Conservation (phyloP, 2,888 invertebrate species). For the Dynastes tityus region DNA sequence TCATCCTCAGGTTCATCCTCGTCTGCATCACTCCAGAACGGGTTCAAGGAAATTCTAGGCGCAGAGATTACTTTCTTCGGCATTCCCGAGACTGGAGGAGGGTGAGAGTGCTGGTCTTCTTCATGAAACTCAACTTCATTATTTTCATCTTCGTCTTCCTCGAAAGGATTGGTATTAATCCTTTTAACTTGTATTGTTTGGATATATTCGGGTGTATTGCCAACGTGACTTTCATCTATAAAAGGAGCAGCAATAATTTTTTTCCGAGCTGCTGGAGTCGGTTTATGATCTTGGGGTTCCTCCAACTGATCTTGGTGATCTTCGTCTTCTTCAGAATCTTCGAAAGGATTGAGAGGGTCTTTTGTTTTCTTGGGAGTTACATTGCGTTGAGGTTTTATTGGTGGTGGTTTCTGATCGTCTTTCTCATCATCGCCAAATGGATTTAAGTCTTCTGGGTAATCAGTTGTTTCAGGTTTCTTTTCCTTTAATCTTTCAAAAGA, state of each 20-base stretch:
- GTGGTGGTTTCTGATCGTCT: slow-evolving; percentile 31
- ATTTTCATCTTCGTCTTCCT: slow-evolving; percentile 24
- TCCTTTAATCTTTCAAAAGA: slow-evolving; percentile 48
- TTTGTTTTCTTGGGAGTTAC: slow-evolving; percentile 4
- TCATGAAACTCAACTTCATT: slow-evolving; percentile 55
- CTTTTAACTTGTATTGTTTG: background rate
- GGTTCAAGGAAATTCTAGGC: slow-evolving; percentile 76
- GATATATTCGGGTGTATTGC: slow-evolving; percentile 44
- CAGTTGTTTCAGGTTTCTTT: slow-evolving; percentile 56
- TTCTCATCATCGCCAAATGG: slow-evolving; percentile 80
- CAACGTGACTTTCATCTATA: slow-evolving; percentile 49
- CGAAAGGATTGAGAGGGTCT: slow-evolving; percentile 49
- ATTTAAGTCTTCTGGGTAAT: slow-evolving; percentile 87
- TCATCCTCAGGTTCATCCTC: slow-evolving; percentile 75
- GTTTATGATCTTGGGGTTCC: slow-evolving; percentile 54
- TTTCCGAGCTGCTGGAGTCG: slow-evolving; percentile 47
- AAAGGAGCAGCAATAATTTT: slow-evolving; percentile 54
- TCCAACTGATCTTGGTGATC: slow-evolving; percentile 62
- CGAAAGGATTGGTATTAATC: slow-evolving; percentile 33
- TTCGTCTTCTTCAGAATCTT: slow-evolving; percentile 64
- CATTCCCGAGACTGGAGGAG: slow-evolving; percentile 38
- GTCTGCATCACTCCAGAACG: slow-evolving; percentile 83
- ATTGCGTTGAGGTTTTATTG: too few relatives aligned
- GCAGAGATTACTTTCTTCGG: slow-evolving; percentile 57
- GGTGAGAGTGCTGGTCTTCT: slow-evolving; percentile 23